Percentiles rank a stretch among this genome's conserved stretches.
These are phyloP conservation scores for Manis crassicaudata DNA, from an alignment of 2,797 vertebrate genomes.

Conservation along the genomic window DNA sequence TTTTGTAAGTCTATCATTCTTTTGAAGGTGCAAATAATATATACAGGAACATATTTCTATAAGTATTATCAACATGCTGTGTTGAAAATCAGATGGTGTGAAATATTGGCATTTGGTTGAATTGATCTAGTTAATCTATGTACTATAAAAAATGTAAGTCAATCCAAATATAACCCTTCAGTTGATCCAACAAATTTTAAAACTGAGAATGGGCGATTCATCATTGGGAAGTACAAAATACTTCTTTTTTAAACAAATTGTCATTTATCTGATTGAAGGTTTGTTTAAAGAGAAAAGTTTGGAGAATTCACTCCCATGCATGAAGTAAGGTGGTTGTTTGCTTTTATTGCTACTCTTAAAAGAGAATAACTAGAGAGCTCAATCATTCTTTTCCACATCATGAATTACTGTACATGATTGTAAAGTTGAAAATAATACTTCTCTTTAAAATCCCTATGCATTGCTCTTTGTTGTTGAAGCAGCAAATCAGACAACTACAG, in stretches of 20 bases:
- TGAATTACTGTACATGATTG: slow-evolving; percentile 20
- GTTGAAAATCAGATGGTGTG: slow-evolving; percentile 74
- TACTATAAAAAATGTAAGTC: slow-evolving; percentile 74
- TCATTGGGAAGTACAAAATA: slow-evolving; percentile 69
- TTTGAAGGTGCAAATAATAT: slow-evolving; percentile 8
- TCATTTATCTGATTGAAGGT: slow-evolving; percentile 60
- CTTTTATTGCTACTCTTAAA: slow-evolving; percentile 43
- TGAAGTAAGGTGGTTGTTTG: slow-evolving; percentile 51
- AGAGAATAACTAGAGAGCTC: background rate
- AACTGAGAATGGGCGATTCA: slow-evolving; percentile 78
- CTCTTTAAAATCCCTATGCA: background rate
- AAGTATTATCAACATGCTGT: slow-evolving; percentile 62
- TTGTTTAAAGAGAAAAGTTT: slow-evolving; percentile 71
- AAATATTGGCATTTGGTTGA: slow-evolving; percentile 76
- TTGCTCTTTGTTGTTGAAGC: slow-evolving; percentile 16
- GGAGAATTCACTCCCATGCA: slow-evolving; percentile 38
- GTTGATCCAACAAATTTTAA: slow-evolving; percentile 68
- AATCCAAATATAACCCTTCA: slow-evolving; percentile 74
- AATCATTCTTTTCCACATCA: slow-evolving; percentile 19
- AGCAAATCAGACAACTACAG: background rate
- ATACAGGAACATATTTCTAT: slow-evolving; percentile 54
- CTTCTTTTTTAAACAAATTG: slow-evolving; percentile 64
- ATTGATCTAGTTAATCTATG: slow-evolving; percentile 77
- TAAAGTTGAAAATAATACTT: slow-evolving; percentile 18
- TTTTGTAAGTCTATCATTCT: slow-evolving; percentile 54